These are phyloP conservation scores for Danio rerio DNA, from an alignment of 2,113 vertebrate species.

Conservation along the genomic window DNA sequence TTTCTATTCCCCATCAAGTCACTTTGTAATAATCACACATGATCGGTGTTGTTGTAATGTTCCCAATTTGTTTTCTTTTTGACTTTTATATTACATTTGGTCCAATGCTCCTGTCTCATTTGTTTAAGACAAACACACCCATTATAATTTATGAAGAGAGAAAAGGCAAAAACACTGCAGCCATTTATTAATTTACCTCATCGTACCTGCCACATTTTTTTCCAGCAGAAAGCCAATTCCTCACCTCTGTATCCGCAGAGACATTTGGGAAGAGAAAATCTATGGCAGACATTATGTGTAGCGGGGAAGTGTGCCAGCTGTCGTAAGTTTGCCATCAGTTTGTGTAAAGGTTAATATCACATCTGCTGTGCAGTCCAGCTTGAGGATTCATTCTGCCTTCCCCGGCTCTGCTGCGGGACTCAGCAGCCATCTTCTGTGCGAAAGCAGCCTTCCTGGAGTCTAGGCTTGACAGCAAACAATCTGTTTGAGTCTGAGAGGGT, in stretches of 20 bases:
- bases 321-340: conserved; percentile 45
- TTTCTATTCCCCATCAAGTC: background rate
- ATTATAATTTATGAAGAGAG: conserved; percentile 6
- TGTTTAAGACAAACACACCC: conserved; percentile 1
- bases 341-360: conserved; percentile 57
- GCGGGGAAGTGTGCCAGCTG: conserved; percentile 48
- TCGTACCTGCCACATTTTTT: background rate
- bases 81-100: conserved; percentile 2
- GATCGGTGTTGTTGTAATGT: background rate
- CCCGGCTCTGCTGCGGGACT: conserved; percentile 46
- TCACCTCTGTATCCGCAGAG: conserved; percentile 21
- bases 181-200: conserved; percentile 31
- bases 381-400: conserved; percentile 45
- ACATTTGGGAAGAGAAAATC: conserved; percentile 28
- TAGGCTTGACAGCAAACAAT: conserved; percentile 52
- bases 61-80: conserved; percentile 6
- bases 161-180: background rate
- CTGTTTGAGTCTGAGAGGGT: conserved; percentile 55
- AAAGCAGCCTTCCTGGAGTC: conserved; percentile 40
- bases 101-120: conserved; percentile 5
- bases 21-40: background rate
- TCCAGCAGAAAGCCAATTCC: conserved; percentile 19
- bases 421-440: conserved; percentile 17
- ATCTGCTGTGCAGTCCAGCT: conserved; percentile 54
- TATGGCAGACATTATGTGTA: conserved; percentile 44